phyloP scores from a whole-genome alignment of 2,888 invertebrate genomes.

The Phengaris arion region DNA sequence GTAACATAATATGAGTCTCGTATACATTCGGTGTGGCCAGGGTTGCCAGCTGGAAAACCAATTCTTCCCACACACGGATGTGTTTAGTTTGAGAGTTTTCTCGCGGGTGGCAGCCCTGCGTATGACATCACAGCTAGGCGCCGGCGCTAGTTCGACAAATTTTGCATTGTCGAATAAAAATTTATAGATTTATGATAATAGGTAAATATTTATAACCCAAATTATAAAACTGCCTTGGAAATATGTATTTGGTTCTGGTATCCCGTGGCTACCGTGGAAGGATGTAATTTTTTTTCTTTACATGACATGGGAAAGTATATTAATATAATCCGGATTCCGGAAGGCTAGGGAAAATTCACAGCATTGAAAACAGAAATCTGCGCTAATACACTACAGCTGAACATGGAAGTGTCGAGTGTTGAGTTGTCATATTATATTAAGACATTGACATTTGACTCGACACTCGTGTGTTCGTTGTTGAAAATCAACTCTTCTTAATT shows the following conservation, averaged over 20 bases:
- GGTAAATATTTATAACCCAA: background rate
- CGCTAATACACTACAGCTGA: too few relatives aligned
- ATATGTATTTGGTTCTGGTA: background rate
- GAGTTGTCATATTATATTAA: too few relatives aligned
- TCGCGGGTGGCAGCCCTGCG: background rate
- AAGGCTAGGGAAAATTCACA: too few relatives aligned
- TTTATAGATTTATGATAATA: conserved; percentile 1
- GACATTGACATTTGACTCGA: too few relatives aligned
- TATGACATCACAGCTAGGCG: conserved; percentile 50
- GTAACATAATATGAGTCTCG: conserved; percentile 38
- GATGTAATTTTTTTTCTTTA: too few relatives aligned
- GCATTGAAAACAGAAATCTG: too few relatives aligned
- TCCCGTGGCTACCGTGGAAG: background rate
- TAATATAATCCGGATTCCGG: too few relatives aligned
- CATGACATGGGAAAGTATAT: too few relatives aligned
- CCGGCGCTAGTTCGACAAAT: conserved; percentile 57
- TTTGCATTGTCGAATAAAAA: conserved; percentile 5
- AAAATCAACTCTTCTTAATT: too few relatives aligned
- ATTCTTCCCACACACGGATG: background rate
- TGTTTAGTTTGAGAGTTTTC: background rate
- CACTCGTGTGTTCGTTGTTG: too few relatives aligned
- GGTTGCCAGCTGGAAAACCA: background rate
- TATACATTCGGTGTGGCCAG: conserved; percentile 35
- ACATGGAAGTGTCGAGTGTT: too few relatives aligned
- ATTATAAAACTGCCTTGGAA: background rate